These are phyloP conservation scores for Sitodiplosis mosellana DNA, from an alignment of 1,140 invertebrate species.

Conservation along the genomic window DNA sequence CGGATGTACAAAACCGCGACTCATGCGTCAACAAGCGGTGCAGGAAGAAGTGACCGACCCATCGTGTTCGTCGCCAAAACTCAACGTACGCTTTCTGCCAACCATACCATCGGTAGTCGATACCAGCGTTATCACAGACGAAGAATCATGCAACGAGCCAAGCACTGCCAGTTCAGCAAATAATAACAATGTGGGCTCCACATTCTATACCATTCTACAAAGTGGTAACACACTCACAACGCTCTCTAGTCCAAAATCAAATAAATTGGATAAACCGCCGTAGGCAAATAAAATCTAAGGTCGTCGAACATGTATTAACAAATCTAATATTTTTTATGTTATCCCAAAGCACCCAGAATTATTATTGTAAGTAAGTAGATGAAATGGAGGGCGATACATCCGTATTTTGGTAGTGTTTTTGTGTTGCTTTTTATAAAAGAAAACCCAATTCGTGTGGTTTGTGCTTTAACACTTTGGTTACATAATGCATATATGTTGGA, in stretches of 20 bases:
- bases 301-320: too few species aligned
- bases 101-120: conserved; percentile 70
- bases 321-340: too few species aligned
- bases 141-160: conserved; percentile 26
- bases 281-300: neutral
- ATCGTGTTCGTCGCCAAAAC: conserved; percentile 37
- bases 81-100: conserved; percentile 46
- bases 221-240: conserved; percentile 2
- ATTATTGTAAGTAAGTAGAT: too few species aligned
- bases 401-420: too few species aligned
- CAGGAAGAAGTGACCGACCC: conserved; percentile 43
- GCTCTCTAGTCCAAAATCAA: conserved; percentile 3
- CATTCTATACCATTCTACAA: conserved; percentile 6
- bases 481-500: too few species aligned
- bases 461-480: too few species aligned
- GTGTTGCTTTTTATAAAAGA: too few species aligned
- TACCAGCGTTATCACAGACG: conserved; percentile 53
- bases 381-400: too few species aligned
- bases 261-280: neutral
- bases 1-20: conserved; percentile 36
- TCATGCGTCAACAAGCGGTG: conserved; percentile 57
- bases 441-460: too few species aligned
- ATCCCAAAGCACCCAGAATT: too few species aligned
- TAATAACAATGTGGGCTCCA: neutral
- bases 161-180: conserved; percentile 8